These are phyloP conservation scores for Clarias batrachus DNA, from an alignment of 2,113 vertebrate species.

Conservation along the genomic window DNA sequence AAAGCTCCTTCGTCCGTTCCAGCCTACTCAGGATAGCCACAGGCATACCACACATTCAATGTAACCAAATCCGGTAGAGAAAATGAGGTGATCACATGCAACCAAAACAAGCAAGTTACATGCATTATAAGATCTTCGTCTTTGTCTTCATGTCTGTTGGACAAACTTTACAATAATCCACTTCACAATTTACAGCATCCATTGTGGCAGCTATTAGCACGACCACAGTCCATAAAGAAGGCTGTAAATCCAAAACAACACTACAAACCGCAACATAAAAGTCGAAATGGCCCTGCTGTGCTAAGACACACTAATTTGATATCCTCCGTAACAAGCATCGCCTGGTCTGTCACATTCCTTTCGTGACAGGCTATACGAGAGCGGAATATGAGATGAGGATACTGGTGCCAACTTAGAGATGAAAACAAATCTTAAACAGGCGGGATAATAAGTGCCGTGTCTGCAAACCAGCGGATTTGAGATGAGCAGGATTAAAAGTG, in stretches of 20 bases:
- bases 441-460: slow-evolving; percentile 39
- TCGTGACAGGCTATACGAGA: slow-evolving; percentile 47
- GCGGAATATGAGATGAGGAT: slow-evolving; percentile 48
- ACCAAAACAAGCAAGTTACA: neutral
- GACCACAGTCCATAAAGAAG: slow-evolving; percentile 53
- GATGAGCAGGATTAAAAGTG: slow-evolving; percentile 28
- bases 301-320: slow-evolving; percentile 58
- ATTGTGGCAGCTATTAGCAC: slow-evolving; percentile 46
- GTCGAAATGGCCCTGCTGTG: slow-evolving; percentile 39
- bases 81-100: slow-evolving; percentile 20
- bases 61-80: slow-evolving; percentile 18
- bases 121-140: slow-evolving; percentile 23
- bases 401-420: slow-evolving; percentile 33
- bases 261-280: slow-evolving; percentile 57
- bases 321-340: slow-evolving; percentile 57
- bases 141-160: slow-evolving; percentile 27
- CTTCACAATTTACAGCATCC: slow-evolving; percentile 48
- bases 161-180: slow-evolving; percentile 42
- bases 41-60: neutral
- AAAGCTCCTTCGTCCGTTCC: too few relatives aligned
- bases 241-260: slow-evolving; percentile 62
- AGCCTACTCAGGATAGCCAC: neutral
- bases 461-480: slow-evolving; percentile 36
- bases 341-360: slow-evolving; percentile 53
- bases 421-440: slow-evolving; percentile 41